These are phyloP conservation scores for Ianthella basta DNA, from an alignment of 37 sponge, comb jelly and placozoan species.

Conservation along the genomic window DNA sequence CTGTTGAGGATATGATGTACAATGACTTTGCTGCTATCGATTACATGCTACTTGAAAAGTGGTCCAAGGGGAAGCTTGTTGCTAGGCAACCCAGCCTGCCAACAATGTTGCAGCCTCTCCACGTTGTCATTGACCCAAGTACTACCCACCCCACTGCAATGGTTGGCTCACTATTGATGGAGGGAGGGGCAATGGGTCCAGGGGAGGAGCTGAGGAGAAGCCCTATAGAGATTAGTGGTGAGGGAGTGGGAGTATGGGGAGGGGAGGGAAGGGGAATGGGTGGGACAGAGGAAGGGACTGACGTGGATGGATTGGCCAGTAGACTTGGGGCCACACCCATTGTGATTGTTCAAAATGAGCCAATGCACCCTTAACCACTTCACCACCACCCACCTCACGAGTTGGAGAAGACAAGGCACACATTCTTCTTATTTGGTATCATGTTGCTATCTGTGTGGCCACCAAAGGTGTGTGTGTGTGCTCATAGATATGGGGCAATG, in stretches of 20 bases:
- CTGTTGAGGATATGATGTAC: slow-evolving; percentile 65
- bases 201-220: slow-evolving; percentile 15
- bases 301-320: no score
- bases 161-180: slow-evolving; percentile 3
- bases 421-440: no score
- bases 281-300: no score
- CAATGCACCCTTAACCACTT: no score
- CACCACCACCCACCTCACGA: no score
- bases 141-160: slow-evolving; percentile 5
- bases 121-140: slow-evolving; percentile 34
- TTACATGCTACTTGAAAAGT: slow-evolving; percentile 75
- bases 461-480: no score
- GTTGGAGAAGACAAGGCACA: no score
- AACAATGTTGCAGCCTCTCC: not conserved
- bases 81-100: slow-evolving; percentile 2
- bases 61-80: slow-evolving; percentile 53
- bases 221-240: not conserved
- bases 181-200: slow-evolving; percentile 7
- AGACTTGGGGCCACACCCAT: no score
- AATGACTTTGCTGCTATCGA: slow-evolving; percentile 78
- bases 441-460: no score
- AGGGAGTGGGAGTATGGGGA: not conserved
- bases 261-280: not conserved
- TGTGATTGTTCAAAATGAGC: no score
- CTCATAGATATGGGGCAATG: no score